Percentiles rank a stretch among this genome's conserved stretches.
Conservation (phyloP, 2,113 vertebrate species). For the Paradisaea rubra region DNA sequence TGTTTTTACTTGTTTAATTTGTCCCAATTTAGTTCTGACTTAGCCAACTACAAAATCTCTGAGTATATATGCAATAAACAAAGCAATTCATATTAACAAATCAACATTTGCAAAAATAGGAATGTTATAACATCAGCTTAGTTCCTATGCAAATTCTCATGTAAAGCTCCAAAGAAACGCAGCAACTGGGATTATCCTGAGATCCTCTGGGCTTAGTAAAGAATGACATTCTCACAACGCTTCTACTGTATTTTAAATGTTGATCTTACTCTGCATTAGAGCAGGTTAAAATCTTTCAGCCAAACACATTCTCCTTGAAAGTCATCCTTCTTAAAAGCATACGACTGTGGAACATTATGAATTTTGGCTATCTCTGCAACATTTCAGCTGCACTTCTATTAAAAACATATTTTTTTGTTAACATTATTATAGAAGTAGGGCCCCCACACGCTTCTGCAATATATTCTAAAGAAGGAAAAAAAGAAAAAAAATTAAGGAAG, state of each 20-base stretch:
- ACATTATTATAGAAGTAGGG: not conserved
- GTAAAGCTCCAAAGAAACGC: not conserved
- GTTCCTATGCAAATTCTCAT: not conserved
- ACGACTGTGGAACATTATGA: not conserved
- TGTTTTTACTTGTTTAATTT: not conserved
- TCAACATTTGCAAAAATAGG: not conserved
- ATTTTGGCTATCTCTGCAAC: not conserved
- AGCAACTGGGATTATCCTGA: constrained; percentile 18
- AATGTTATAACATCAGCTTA: not conserved
- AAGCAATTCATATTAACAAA: not conserved
- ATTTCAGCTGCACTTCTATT: not conserved
- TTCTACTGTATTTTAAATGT: not conserved
- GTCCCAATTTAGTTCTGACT: not conserved
- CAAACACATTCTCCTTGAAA: not conserved
- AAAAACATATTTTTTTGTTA: not conserved
- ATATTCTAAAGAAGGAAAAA: not conserved
- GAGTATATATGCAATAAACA: not conserved
- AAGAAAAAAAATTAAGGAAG: not conserved
- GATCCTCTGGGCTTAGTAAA: not conserved
- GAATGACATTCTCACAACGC: constrained; percentile 28
- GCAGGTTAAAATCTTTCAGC: not conserved
- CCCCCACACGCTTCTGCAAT: not conserved
- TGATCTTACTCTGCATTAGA: not conserved
- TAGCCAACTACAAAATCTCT: not conserved
- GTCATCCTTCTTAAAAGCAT: not conserved